Evolutionary conservation across 2,888 invertebrate genomes (phyloP).

Genomic region (Kuschelorhynchus macadamiae): DNA sequence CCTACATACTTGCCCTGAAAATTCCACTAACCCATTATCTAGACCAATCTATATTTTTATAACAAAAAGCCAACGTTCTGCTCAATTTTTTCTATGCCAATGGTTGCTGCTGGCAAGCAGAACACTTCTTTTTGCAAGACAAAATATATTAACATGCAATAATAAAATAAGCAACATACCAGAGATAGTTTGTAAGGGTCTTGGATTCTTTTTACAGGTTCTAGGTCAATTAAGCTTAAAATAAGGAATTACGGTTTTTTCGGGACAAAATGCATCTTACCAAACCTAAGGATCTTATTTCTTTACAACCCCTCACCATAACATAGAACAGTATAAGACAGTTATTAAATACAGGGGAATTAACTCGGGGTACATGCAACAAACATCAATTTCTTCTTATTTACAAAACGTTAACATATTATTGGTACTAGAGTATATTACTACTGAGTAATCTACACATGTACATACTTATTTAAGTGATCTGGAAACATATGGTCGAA

Average conservation of each 20-base stretch:
- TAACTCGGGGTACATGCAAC: conserved; percentile 14
- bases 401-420: too few species aligned
- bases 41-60: conserved; percentile 22
- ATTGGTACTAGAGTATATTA: conserved; percentile 1
- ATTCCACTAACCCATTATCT: conserved; percentile 23
- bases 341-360: not conserved
- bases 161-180: conserved; percentile 43
- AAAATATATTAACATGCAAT: conserved; percentile 35
- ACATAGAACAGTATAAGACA: conserved; percentile 12
- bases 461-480: too few species aligned
- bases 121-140: conserved; percentile 22
- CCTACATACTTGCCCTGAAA: conserved; percentile 46
- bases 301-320: conserved; percentile 38
- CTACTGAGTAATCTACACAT: too few species aligned
- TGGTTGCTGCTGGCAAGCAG: too few species aligned
- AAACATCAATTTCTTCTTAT: not conserved
- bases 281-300: conserved; percentile 44
- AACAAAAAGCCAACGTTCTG: conserved; percentile 22
- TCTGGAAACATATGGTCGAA: too few species aligned
- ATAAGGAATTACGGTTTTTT: conserved; percentile 26
- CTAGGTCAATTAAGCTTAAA: conserved; percentile 28
- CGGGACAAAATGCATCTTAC: conserved; percentile 50
- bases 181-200: conserved; percentile 22
- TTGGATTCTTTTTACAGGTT: conserved; percentile 39
- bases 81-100: too few species aligned